Percentiles rank a stretch among this genome's conserved stretches.
Evolutionary conservation across 2,797 vertebrate species (phyloP).

Genomic region (Apogon talboti): DNA sequence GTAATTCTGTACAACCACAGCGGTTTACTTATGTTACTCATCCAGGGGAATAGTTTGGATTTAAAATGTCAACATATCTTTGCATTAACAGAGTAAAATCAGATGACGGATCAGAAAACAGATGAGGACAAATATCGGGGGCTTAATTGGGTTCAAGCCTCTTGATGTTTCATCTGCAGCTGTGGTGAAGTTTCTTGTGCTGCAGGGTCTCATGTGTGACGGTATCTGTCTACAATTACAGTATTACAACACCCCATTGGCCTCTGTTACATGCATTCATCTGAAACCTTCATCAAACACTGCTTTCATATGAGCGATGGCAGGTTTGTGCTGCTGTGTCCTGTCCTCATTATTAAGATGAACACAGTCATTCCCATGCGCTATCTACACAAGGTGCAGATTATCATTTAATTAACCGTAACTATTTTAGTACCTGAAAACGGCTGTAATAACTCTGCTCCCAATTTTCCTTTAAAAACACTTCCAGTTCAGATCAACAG

Average conservation of each 20-base stretch:
- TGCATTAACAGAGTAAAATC: not conserved
- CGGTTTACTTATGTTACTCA: too few species aligned
- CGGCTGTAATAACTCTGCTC: conserved; percentile 6
- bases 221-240: conserved; percentile 6
- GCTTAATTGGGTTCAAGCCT: conserved; percentile 26
- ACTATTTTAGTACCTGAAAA: conserved; percentile 20
- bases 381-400: too few species aligned
- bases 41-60: not conserved
- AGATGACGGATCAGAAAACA: not conserved
- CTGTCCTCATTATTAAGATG: not conserved
- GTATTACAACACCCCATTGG: not conserved
- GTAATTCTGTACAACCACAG: too few species aligned
- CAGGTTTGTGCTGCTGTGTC: not conserved
- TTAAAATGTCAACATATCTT: not conserved
- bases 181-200: not conserved
- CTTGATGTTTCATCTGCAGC: not conserved
- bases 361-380: conserved; percentile 14
- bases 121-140: not conserved
- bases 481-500: conserved; percentile 5
- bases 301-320: not conserved
- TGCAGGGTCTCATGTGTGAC: not conserved
- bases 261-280: not conserved
- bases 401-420: conserved; percentile 29
- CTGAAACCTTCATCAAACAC: conserved; percentile 8
- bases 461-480: conserved; percentile 3